Conservation (phyloP, 2,888 invertebrate species). For the Caradrina kadenii region DNA sequence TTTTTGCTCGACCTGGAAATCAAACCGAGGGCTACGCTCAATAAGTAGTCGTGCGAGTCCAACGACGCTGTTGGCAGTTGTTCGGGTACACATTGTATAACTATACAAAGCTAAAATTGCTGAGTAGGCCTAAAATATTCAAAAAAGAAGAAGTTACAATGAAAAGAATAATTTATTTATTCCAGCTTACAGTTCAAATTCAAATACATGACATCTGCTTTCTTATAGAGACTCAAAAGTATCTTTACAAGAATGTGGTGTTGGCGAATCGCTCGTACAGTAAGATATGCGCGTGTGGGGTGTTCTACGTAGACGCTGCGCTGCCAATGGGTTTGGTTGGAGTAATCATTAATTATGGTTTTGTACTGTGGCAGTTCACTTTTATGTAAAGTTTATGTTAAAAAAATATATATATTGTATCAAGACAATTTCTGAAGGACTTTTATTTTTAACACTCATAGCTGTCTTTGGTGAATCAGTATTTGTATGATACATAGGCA, state of each 20-base stretch:
- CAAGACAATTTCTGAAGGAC: background rate
- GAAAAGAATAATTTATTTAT: no score
- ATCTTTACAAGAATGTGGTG: conserved; percentile 16
- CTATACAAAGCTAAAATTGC: no score
- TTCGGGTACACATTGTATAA: no score
- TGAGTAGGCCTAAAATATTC: no score
- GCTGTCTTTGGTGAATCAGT: no score
- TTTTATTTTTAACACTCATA: background rate
- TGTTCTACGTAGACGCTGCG: conserved; percentile 16
- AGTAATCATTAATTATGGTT: conserved; percentile 10
- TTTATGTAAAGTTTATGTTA: background rate
- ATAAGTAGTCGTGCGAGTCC: no score
- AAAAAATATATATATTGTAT: background rate
- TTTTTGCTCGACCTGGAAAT: no score
- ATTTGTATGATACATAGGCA: no score
- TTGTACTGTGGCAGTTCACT: conserved; percentile 26
- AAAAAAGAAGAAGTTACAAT: no score
- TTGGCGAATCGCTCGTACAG: conserved; percentile 12
- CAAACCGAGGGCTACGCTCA: no score
- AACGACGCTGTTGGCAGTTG: no score
- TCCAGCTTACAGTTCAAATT: no score
- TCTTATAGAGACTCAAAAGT: conserved; percentile 11
- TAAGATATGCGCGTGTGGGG: conserved; percentile 16
- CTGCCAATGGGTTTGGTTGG: conserved; percentile 2
- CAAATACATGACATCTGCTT: background rate